Percentiles rank a stretch among this genome's conserved stretches.
These are phyloP conservation scores for Eulacestoma nigropectus DNA, from an alignment of 2,113 vertebrate species.

Conservation along the genomic window DNA sequence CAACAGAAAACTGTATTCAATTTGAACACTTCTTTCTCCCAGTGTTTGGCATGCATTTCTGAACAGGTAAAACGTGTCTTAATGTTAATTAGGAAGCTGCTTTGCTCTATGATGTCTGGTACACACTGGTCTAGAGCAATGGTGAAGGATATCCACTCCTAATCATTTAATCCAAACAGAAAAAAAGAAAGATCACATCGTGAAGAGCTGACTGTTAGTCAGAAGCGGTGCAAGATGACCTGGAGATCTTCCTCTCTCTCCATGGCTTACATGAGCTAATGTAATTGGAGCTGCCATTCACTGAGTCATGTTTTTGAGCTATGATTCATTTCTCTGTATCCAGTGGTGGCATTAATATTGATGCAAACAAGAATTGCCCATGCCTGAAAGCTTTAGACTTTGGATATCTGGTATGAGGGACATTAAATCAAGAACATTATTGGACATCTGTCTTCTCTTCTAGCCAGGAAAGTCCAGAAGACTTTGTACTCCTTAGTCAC, in stretches of 20 bases:
- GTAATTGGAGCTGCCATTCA: not conserved
- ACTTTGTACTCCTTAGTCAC: not conserved
- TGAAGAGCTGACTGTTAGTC: not conserved
- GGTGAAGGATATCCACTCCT: not conserved
- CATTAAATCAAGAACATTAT: not conserved
- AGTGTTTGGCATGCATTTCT: not conserved
- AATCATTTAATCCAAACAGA: not conserved
- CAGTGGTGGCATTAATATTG: not conserved
- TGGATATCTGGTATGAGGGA: not conserved
- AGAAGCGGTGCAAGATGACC: not conserved
- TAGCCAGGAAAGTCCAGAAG: not conserved
- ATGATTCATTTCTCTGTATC: not conserved
- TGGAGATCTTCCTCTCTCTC: not conserved
- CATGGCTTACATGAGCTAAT: not conserved
- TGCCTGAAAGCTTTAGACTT: not conserved
- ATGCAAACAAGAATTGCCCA: not conserved
- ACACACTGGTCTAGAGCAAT: not conserved
- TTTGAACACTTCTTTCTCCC: not conserved
- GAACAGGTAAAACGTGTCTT: not conserved
- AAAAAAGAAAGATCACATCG: not conserved
- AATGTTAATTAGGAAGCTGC: not conserved
- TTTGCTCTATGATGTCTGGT: not conserved
- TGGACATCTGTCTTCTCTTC: not conserved
- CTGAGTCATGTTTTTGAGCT: not conserved
- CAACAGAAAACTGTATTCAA: not conserved